These are phyloP conservation scores for Jaculus jaculus DNA, from an alignment of 2,113 vertebrate species.

Conservation along the genomic window DNA sequence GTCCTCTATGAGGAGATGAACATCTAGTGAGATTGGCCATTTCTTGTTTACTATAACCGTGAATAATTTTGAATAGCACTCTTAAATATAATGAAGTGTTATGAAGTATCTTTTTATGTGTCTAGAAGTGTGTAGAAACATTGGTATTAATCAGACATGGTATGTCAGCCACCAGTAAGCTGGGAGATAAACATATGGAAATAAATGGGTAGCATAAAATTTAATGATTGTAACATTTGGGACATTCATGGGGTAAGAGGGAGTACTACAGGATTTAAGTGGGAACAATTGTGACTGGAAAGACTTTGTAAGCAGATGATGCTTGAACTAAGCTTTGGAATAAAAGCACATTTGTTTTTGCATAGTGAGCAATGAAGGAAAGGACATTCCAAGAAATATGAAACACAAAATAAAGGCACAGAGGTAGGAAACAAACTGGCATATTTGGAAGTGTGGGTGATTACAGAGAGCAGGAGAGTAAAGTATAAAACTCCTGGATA, in stretches of 20 bases:
- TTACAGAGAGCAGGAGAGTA: neutral
- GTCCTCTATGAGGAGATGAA: neutral
- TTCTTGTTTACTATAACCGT: neutral
- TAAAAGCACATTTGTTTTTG: neutral
- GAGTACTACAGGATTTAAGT: too few relatives aligned
- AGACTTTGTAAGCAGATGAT: neutral
- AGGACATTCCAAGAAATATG: neutral
- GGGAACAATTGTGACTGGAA: neutral
- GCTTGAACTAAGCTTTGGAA: neutral
- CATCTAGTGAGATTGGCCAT: neutral
- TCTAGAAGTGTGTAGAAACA: neutral
- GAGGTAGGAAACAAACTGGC: neutral
- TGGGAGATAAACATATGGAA: conserved; percentile 27
- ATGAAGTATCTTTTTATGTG: neutral
- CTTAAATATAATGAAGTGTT: neutral
- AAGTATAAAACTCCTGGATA: neutral
- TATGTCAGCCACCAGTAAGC: neutral
- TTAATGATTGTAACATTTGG: neutral
- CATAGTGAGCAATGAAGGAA: neutral
- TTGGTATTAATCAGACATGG: neutral
- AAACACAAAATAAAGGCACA: neutral
- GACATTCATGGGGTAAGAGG: neutral
- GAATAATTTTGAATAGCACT: neutral
- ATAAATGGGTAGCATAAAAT: neutral
- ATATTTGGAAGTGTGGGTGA: neutral